A percentile compares a stretch with the other conserved stretches of the same genome.
Conservation (phyloP, 2,113 vertebrate genomes). For the Hippocampus comes region DNA sequence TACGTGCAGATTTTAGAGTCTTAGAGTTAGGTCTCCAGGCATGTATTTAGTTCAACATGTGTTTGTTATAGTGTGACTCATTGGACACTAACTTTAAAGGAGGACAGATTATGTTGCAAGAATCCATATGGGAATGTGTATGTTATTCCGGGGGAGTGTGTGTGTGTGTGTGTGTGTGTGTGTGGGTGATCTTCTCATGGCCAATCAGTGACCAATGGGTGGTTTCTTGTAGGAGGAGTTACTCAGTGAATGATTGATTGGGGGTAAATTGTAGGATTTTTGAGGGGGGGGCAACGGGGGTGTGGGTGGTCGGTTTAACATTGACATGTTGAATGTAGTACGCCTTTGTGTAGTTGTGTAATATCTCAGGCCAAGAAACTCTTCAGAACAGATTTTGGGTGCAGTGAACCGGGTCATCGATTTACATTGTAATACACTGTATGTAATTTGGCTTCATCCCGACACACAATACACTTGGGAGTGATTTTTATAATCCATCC, state of each 20-base stretch:
- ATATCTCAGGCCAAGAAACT: slow-evolving; percentile 20
- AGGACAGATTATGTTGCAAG: background rate
- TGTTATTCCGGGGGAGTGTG: background rate
- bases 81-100: background rate
- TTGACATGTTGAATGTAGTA: slow-evolving; percentile 22
- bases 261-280: background rate
- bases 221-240: slow-evolving; percentile 8
- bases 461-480: background rate
- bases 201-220: slow-evolving; percentile 44
- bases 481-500: background rate
- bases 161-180: background rate
- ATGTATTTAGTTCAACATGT: background rate
- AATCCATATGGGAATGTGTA: slow-evolving; percentile 8
- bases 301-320: slow-evolving; percentile 24
- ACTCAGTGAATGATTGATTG: slow-evolving; percentile 31
- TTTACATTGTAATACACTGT: background rate
- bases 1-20: background rate
- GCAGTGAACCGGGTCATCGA: background rate
- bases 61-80: background rate
- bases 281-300: slow-evolving; percentile 13
- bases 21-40: background rate
- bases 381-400: background rate
- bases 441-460: background rate
- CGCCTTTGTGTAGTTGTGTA: slow-evolving; percentile 9
- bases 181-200: slow-evolving; percentile 48